Evolutionary conservation across 1,140 invertebrate species (phyloP), one percentile per base, ranked within the genome.

Genomic region (Drosophila leontia): DNA sequence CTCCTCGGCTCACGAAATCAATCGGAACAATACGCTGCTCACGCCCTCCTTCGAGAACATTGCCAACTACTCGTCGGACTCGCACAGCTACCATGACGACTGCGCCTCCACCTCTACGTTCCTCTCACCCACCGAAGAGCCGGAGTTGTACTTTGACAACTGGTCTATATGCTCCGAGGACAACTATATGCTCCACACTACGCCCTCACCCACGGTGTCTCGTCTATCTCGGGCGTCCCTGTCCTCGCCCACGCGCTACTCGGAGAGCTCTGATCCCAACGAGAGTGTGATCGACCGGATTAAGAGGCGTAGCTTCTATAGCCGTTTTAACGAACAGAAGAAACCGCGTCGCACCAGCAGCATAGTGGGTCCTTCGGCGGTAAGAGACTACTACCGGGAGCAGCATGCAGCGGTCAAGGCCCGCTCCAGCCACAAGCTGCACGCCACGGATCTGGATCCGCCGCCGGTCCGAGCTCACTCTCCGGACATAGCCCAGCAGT

Each of bases 201-300:
- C 91, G n/a, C 77, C 91, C 70, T 63, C 92, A 58, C 67, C 94
- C 88, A 75, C 65, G 74, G 85, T 93, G 9, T 95, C 94, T 3
- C 94, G 94, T 3, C 91, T 94, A 8, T 95, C 94, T 45, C 94
- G 94, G 8, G 81, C 86, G 12, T 92, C 91, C 0, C 61, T 88
- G 0, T 92, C 88, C 2, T 92, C 92, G 17, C 91, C 91, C 17
- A 92, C 92, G 5, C 82, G 82, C 39, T 83, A 84, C 50, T 92
- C 91, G 2, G 91, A 91, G 15, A 84, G 92, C 32, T 94, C 94
- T 3, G 90, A 93, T 60, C 92, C 94, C 42, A 92, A 92, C 48
- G 97, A 97, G 86, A 96, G 96, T 37, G 96, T 98, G 12, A 95
- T 96, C 37, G 97, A 98, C 82, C 94, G 97, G 75, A 98, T 98